phyloP scores from a whole-genome alignment of 2,797 vertebrate genomes.

The Spatula versicolor region DNA sequence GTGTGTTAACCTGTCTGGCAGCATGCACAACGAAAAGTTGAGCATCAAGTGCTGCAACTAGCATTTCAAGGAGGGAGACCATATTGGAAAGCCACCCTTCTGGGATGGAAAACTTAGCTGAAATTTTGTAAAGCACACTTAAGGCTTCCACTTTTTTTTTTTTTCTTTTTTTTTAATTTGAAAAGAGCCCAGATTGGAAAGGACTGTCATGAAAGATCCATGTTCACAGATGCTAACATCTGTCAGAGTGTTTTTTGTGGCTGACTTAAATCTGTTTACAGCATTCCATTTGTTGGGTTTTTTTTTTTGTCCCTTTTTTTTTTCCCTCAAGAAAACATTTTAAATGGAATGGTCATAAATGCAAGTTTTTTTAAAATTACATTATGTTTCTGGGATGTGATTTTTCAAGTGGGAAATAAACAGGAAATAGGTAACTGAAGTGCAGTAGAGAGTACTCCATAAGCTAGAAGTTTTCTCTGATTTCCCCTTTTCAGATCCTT shows the following conservation, averaged over 20 bases:
- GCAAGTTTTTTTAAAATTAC: constrained; percentile 59
- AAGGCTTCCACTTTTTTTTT: too few relatives aligned
- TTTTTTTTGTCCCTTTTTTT: not conserved
- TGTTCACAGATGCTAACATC: constrained; percentile 76
- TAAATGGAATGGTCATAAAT: constrained; percentile 65
- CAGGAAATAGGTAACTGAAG: constrained; percentile 75
- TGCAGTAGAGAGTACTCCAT: constrained; percentile 39
- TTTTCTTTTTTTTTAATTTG: not conserved
- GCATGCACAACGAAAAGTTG: not conserved
- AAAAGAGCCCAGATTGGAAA: constrained; percentile 62
- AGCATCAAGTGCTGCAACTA: constrained; percentile 3
- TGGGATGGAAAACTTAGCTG: not conserved
- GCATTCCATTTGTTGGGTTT: constrained; percentile 76
- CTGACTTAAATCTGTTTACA: constrained; percentile 76
- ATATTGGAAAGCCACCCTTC: not conserved
- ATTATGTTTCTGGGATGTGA: constrained; percentile 68
- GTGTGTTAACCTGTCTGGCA: constrained; percentile 23
- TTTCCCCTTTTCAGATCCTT: constrained; percentile 34
- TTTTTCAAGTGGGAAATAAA: constrained; percentile 75
- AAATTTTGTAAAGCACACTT: constrained; percentile 1
- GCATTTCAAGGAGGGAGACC: constrained; percentile 18
- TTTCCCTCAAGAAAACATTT: constrained; percentile 56
- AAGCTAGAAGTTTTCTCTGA: constrained; percentile 32
- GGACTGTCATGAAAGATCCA: constrained; percentile 43
- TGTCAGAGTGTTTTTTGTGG: constrained; percentile 72